Percentiles rank a stretch among this genome's conserved stretches.
Evolutionary conservation across 2,888 invertebrate genomes (phyloP).

Genomic region (Bombylius major): DNA sequence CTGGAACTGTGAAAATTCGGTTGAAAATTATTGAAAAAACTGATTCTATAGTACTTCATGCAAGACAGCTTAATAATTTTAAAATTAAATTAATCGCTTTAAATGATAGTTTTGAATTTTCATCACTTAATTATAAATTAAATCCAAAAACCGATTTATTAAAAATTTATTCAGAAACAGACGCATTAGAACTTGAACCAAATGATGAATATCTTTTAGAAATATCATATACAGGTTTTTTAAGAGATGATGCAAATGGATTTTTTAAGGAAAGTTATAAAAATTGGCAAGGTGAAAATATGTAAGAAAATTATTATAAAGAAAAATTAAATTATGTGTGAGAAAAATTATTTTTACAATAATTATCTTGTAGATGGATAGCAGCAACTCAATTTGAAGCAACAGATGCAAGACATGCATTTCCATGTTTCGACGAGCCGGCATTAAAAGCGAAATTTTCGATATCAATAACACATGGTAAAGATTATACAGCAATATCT

Average conservation of each 20-base stretch:
- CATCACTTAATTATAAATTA: too few species aligned
- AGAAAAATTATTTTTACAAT: too few species aligned
- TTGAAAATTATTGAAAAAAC: constrained; percentile 18
- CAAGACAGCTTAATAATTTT: constrained; percentile 18
- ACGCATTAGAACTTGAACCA: constrained; percentile 17
- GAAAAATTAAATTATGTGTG: too few species aligned
- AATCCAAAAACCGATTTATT: constrained; percentile 24
- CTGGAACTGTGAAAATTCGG: constrained; percentile 22
- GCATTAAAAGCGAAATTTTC: constrained; percentile 47
- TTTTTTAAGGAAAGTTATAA: constrained; percentile 47
- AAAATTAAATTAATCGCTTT: constrained; percentile 15
- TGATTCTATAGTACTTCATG: constrained; percentile 22
- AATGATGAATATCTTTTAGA: constrained; percentile 36
- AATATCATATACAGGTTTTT: constrained; percentile 44
- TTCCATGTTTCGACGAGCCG: constrained; percentile 64
- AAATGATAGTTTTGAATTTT: not conserved
- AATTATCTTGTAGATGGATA: constrained; percentile 20
- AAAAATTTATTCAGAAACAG: constrained; percentile 2
- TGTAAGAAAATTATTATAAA: constrained; percentile 18
- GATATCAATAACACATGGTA: constrained; percentile 43
- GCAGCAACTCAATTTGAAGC: constrained; percentile 52
- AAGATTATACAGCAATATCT: constrained; percentile 22
- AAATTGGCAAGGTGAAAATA: constrained; percentile 18
- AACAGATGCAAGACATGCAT: constrained; percentile 46
- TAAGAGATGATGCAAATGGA: constrained; percentile 50